Percentiles rank a stretch among this genome's conserved stretches.
Evolutionary conservation across 2,888 invertebrate species (phyloP).

Genomic region (Lasiommata megera): DNA sequence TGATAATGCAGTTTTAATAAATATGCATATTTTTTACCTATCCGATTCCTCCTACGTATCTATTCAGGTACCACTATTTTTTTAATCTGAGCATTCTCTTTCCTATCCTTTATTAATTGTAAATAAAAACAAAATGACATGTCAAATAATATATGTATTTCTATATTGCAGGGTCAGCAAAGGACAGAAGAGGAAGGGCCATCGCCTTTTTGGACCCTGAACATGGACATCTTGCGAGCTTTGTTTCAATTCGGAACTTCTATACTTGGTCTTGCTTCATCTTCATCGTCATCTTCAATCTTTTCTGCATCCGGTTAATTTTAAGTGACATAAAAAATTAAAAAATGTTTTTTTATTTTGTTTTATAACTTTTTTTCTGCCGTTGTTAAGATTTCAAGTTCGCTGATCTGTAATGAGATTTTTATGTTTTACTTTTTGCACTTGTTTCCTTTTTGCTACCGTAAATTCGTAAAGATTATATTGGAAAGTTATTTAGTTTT

Average conservation of each 20-base stretch:
- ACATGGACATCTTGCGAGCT: constrained; percentile 61
- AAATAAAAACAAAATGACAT: too few species aligned
- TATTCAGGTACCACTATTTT: too few species aligned
- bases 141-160: neutral
- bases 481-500: too few species aligned
- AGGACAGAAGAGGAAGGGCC: constrained; percentile 19
- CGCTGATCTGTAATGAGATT: constrained; percentile 51
- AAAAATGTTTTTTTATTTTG: neutral
- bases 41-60: too few species aligned
- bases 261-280: constrained; percentile 56
- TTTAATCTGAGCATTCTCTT: too few species aligned
- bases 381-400: constrained; percentile 54
- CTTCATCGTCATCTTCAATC: constrained; percentile 36
- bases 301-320: constrained; percentile 25
- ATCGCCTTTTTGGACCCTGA: constrained; percentile 58
- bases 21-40: too few species aligned
- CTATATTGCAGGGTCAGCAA: constrained; percentile 1
- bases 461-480: too few species aligned
- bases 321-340: constrained; percentile 29
- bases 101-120: too few species aligned
- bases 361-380: constrained; percentile 43
- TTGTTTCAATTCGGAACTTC: constrained; percentile 59
- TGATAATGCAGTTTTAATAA: too few species aligned
- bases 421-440: neutral
- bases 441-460: too few species aligned